Evolutionary conservation across 2,888 invertebrate genomes (phyloP).

Genomic region (Chironomus riparius): DNA sequence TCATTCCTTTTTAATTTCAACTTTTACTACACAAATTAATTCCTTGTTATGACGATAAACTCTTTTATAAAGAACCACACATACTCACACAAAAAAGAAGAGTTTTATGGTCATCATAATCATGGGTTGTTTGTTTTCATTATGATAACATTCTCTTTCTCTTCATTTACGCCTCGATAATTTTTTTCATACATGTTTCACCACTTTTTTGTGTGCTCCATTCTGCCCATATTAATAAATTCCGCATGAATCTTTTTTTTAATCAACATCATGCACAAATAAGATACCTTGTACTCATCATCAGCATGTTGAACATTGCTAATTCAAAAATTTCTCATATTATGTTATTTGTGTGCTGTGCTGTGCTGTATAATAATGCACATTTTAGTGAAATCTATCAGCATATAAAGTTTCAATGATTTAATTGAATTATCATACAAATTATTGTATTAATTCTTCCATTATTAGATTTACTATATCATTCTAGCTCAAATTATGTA

Average conservation of each 20-base stretch:
- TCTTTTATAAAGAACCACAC: no score
- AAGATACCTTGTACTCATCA: neutral
- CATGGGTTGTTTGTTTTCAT: slow-evolving; percentile 7
- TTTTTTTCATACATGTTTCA: neutral
- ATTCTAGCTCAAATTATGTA: neutral
- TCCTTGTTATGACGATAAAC: no score
- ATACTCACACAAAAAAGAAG: neutral
- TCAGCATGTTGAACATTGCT: neutral
- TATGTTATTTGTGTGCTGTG: no score
- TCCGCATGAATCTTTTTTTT: neutral
- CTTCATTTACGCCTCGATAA: neutral
- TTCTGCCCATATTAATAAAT: neutral
- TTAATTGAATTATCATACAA: no score
- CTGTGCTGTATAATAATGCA: no score
- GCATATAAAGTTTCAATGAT: no score
- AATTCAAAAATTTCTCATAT: neutral
- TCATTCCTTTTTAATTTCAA: no score
- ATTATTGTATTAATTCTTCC: no score
- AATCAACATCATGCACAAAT: neutral
- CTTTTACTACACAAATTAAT: no score
- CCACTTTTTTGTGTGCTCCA: neutral
- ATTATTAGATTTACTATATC: no score
- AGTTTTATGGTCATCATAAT: neutral
- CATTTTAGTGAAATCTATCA: no score
- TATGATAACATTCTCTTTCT: slow-evolving; percentile 8